Evolutionary conservation across 1,140 invertebrate species (phyloP).

Genomic region (Drosophila sp.): DNA sequence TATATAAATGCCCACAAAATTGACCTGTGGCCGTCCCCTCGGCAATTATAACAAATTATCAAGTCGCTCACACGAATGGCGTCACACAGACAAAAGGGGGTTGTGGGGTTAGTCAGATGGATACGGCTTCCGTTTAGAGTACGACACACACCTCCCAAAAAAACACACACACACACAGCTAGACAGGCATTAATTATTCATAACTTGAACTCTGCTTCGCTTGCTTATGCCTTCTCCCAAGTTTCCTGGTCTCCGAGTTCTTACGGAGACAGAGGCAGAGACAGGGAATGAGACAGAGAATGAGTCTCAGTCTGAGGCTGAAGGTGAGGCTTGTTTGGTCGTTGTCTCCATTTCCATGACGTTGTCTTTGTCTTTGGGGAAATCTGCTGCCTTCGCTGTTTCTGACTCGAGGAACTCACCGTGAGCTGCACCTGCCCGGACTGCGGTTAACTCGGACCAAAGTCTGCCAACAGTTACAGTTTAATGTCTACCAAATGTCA

Average conservation of each 20-base stretch:
- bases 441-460: conserved; percentile 37
- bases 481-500: conserved; percentile 79
- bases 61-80: conserved; percentile 74
- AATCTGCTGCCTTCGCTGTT: conserved; percentile 55
- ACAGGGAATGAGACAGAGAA: not conserved
- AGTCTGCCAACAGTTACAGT: conserved; percentile 69
- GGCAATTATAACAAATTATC: conserved; percentile 83
- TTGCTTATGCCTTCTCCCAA: conserved; percentile 12
- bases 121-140: conserved; percentile 43
- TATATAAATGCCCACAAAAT: conserved; percentile 81
- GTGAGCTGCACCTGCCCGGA: conserved; percentile 29
- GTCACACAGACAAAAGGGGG: conserved; percentile 28
- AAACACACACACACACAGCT: conserved; percentile 44
- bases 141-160: conserved; percentile 39
- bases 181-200: conserved; percentile 79
- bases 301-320: not conserved
- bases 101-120: conserved; percentile 16
- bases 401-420: not conserved
- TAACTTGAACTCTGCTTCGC: conserved; percentile 66
- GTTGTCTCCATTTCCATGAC: conserved; percentile 47
- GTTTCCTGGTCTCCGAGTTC: not conserved
- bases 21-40: conserved; percentile 77
- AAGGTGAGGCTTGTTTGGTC: conserved; percentile 3
- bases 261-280: not conserved
- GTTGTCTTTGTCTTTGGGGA: conserved; percentile 73